Evolutionary conservation across 2,113 vertebrate genomes (phyloP).

Genomic region (Zapus hudsonius): DNA sequence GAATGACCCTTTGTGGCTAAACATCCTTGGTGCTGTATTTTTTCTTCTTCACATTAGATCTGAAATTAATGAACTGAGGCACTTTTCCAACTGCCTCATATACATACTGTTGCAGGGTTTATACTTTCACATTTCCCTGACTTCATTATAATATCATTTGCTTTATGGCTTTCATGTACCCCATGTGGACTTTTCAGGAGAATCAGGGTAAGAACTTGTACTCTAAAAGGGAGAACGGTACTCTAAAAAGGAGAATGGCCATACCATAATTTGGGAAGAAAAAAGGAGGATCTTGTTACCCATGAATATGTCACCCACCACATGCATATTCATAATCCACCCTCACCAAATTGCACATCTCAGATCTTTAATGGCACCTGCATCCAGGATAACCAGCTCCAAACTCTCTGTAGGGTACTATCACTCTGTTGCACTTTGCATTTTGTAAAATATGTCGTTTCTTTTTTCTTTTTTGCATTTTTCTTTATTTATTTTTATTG

Average conservation of each 20-base stretch:
- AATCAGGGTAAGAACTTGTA: not conserved
- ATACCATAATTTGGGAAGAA: not conserved
- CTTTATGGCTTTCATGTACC: not conserved
- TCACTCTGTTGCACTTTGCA: not conserved
- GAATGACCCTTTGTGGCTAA: not conserved
- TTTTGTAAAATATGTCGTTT: too few relatives aligned
- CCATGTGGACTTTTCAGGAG: not conserved
- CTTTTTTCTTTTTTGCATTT: too few relatives aligned
- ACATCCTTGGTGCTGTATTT: not conserved
- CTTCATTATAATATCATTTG: not conserved
- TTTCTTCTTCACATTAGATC: not conserved
- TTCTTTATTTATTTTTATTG: too few relatives aligned
- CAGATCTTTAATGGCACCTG: not conserved
- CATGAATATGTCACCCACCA: not conserved
- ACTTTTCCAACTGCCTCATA: not conserved
- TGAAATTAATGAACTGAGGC: not conserved
- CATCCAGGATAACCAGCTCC: too few relatives aligned
- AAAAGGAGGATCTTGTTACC: not conserved
- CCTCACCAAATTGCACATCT: not conserved
- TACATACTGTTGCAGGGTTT: not conserved
- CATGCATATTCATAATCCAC: not conserved
- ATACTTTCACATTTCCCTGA: too few relatives aligned
- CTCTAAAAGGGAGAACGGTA: not conserved
- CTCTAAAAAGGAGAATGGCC: too few relatives aligned
- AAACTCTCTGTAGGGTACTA: not conserved